Conservation (phyloP, 2,113 vertebrate genomes). For the Panurus biarmicus region DNA sequence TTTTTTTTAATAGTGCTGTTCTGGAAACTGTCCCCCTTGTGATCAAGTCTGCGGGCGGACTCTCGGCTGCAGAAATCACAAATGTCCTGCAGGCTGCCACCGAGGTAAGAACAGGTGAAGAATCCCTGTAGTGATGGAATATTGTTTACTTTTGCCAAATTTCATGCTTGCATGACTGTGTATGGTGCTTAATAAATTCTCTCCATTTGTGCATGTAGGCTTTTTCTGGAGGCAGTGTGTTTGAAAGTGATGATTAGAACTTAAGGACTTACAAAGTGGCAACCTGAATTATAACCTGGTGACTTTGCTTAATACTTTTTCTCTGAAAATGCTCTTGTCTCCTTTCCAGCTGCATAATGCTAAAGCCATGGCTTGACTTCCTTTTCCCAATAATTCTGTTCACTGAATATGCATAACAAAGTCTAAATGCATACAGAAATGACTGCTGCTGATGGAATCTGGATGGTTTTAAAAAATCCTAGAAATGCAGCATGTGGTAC, state of each 20-base stretch:
- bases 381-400: background rate
- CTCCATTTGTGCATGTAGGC: background rate
- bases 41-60: constrained; percentile 88
- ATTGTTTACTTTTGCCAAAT: background rate
- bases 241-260: background rate
- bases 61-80: constrained; percentile 93
- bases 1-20: constrained; percentile 83
- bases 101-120: constrained; percentile 77
- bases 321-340: background rate
- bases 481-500: background rate
- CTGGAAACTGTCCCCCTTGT: constrained; percentile 92
- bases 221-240: background rate
- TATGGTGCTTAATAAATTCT: background rate
- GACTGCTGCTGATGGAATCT: background rate
- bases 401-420: background rate
- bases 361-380: background rate
- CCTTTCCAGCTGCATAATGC: background rate
- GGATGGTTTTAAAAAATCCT: background rate
- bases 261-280: background rate
- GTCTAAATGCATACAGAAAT: background rate
- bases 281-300: background rate
- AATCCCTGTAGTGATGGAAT: background rate
- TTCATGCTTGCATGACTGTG: background rate
- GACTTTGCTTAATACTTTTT: background rate
- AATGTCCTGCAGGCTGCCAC: constrained; percentile 93